Evolutionary conservation across 2,888 invertebrate species (phyloP).

Genomic region (Chymomyza procnemis): DNA sequence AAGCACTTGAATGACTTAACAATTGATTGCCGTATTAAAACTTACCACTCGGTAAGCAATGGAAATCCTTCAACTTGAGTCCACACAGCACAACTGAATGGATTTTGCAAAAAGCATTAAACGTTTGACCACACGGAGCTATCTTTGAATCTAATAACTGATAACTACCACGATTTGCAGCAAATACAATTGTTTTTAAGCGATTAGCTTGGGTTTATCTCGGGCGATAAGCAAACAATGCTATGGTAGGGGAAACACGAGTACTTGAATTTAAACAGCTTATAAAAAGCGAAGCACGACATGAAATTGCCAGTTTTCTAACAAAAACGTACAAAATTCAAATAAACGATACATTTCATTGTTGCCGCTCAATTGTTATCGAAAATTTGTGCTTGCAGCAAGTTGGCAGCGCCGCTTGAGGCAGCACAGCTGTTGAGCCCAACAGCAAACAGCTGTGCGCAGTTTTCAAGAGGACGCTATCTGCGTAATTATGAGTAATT

Average conservation of each 20-base stretch:
- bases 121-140: conserved; percentile 37
- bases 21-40: neutral
- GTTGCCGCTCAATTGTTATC: neutral
- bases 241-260: neutral
- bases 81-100: conserved; percentile 39
- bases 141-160: conserved; percentile 46
- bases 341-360: neutral
- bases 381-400: neutral
- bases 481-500: conserved; percentile 40
- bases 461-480: conserved; percentile 25
- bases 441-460: neutral
- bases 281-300: neutral
- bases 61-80: conserved; percentile 16
- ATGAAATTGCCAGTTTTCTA: neutral
- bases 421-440: conserved; percentile 13
- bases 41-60: neutral
- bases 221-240: conserved; percentile 52
- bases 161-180: conserved; percentile 40
- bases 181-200: conserved; percentile 27
- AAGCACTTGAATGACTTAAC: too few species aligned
- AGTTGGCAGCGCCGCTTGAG: neutral
- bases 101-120: neutral
- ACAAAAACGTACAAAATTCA: neutral
- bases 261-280: neutral
- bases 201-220: conserved; percentile 51